Evolutionary conservation across 2,888 invertebrate genomes (phyloP).

Genomic region (Pycnomerus fuliginosus): DNA sequence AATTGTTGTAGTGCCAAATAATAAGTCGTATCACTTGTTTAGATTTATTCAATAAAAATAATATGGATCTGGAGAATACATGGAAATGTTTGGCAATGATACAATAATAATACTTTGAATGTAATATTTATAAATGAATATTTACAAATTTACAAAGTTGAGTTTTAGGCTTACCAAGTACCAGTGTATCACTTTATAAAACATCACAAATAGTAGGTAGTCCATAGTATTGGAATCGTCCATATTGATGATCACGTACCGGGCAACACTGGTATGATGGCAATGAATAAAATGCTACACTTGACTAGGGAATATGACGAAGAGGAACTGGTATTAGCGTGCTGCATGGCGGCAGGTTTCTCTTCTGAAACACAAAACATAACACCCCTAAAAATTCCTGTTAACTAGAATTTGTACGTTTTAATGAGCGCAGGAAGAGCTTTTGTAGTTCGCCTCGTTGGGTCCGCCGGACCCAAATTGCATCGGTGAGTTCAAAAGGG

Average conservation of each 20-base stretch:
- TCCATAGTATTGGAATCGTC: slow-evolving; percentile 12
- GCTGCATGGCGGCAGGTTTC: slow-evolving; percentile 74
- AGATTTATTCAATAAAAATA: slow-evolving; percentile 40
- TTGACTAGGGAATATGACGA: slow-evolving; percentile 37
- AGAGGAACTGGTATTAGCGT: slow-evolving; percentile 58
- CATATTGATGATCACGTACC: slow-evolving; percentile 33
- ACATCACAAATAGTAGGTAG: slow-evolving; percentile 25
- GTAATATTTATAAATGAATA: slow-evolving; percentile 28
- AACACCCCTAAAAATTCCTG: slow-evolving; percentile 7
- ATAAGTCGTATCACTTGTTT: too few species aligned
- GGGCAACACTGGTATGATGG: slow-evolving; percentile 34
- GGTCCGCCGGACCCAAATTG: slow-evolving; percentile 5
- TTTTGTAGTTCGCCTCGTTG: slow-evolving; percentile 10
- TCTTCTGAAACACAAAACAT: slow-evolving; percentile 58
- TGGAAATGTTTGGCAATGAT: slow-evolving; percentile 37
- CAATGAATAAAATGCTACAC: slow-evolving; percentile 38
- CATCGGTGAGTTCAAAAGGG: slow-evolving; percentile 11
- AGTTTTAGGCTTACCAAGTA: slow-evolving; percentile 22
- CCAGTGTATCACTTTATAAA: slow-evolving; percentile 29
- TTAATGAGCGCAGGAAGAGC: slow-evolving; percentile 9
- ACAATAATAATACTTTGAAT: slow-evolving; percentile 9
- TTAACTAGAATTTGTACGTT: slow-evolving; percentile 9
- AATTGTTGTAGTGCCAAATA: too few species aligned
- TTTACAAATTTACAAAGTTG: slow-evolving; percentile 39
- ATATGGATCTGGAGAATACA: slow-evolving; percentile 28